phyloP scores from a whole-genome alignment of 1,140 invertebrate species.

The Bombus terrestris region DNA sequence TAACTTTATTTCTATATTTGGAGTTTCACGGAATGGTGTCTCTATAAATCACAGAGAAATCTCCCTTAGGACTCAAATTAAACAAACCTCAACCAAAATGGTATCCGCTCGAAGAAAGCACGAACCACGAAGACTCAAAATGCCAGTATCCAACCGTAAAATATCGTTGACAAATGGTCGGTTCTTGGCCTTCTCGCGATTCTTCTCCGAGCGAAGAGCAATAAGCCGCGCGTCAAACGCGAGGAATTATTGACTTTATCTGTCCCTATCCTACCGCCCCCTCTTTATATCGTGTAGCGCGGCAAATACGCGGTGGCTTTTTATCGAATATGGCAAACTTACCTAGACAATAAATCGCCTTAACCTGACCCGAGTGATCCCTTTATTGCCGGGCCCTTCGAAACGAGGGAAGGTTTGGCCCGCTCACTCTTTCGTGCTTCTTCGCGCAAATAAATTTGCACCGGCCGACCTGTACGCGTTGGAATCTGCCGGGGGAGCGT shows the following conservation, averaged over 20 bases:
- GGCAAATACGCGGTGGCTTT: slow-evolving; percentile 26
- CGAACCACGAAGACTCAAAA: background rate
- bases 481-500: slow-evolving; percentile 29
- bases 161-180: slow-evolving; percentile 41
- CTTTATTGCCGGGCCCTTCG: slow-evolving; percentile 41
- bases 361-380: slow-evolving; percentile 51
- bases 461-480: slow-evolving; percentile 26
- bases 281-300: background rate
- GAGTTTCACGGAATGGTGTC: too few relatives aligned
- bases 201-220: slow-evolving; percentile 4
- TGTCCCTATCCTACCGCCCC: background rate
- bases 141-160: slow-evolving; percentile 4
- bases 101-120: background rate
- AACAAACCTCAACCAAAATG: background rate
- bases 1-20: background rate
- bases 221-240: slow-evolving; percentile 42
- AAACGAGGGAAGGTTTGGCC: background rate
- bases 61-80: background rate
- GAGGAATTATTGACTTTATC: slow-evolving; percentile 49
- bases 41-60: background rate
- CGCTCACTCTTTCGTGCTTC: slow-evolving; percentile 41
- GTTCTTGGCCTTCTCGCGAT: slow-evolving; percentile 13
- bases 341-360: slow-evolving; percentile 47
- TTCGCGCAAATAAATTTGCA: slow-evolving; percentile 59
- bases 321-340: slow-evolving; percentile 52